A percentile compares a stretch with the other conserved stretches of the same genome.
These are phyloP conservation scores for Macrosteles quadrilineatus DNA, from an alignment of 1,140 invertebrate species.

Conservation along the genomic window DNA sequence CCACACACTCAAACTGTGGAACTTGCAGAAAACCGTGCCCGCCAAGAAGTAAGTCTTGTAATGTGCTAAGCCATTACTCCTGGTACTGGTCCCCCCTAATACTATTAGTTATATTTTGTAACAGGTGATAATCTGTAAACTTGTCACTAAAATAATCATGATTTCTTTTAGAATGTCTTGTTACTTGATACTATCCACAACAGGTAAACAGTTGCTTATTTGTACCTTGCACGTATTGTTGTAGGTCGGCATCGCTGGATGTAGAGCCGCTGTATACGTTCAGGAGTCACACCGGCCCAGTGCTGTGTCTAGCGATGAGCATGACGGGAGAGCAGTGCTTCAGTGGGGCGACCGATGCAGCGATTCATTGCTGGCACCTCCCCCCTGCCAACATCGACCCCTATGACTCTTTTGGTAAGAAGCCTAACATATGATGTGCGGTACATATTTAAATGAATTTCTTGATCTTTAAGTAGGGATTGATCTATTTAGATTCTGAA, in stretches of 20 bases:
- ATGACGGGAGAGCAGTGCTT: conserved; percentile 90
- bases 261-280: conserved; percentile 99
- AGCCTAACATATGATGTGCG: too few relatives aligned
- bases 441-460: too few relatives aligned
- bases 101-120: too few relatives aligned
- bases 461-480: too few relatives aligned
- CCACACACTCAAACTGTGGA: conserved; percentile 98
- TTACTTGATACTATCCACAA: too few relatives aligned
- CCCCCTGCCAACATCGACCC: conserved; percentile 94
- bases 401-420: conserved; percentile 88
- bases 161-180: too few relatives aligned
- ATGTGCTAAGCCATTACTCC: background rate
- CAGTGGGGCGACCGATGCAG: conserved; percentile 91
- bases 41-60: conserved; percentile 81
- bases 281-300: conserved; percentile 80
- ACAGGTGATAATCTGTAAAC: too few relatives aligned
- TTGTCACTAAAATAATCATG: too few relatives aligned
- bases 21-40: conserved; percentile 95
- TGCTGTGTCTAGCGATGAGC: conserved; percentile 91
- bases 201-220: too few relatives aligned
- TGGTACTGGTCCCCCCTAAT: background rate
- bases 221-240: too few relatives aligned
- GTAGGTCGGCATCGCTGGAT: conserved; percentile 85
- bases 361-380: conserved; percentile 95
- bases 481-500: too few relatives aligned